Evolutionary conservation across 2,888 invertebrate genomes (phyloP).

Genomic region (Oconnorella tubifera): DNA sequence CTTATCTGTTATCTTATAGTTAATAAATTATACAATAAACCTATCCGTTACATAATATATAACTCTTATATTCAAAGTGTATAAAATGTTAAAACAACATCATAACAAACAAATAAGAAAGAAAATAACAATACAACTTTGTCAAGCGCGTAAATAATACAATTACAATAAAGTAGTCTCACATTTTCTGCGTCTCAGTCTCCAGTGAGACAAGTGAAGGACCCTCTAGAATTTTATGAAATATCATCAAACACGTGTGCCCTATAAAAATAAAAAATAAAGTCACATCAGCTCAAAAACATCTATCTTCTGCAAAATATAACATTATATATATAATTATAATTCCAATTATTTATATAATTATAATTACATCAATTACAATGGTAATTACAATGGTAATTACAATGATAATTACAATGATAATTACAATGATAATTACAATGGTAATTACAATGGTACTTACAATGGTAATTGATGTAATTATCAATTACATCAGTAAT

Average conservation of each 20-base stretch:
- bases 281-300: no score
- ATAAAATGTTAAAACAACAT: neutral
- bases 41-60: no score
- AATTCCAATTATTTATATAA: neutral
- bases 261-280: constrained; percentile 39
- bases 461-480: neutral
- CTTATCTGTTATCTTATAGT: neutral
- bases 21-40: neutral
- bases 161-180: no score
- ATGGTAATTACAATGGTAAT: neutral
- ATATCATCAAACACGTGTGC: constrained; percentile 52
- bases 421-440: neutral
- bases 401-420: neutral
- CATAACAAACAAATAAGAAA: neutral
- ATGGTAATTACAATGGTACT: neutral
- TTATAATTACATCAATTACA: neutral
- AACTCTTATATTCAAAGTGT: neutral
- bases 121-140: no score
- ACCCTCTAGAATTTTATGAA: constrained; percentile 52
- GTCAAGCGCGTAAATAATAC: no score
- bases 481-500: neutral
- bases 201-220: neutral
- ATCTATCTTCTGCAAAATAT: neutral
- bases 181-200: no score
- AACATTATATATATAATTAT: neutral